These are phyloP conservation scores for Stegophylla sp. DNA, from an alignment of 2,888 invertebrate species.

Conservation along the genomic window DNA sequence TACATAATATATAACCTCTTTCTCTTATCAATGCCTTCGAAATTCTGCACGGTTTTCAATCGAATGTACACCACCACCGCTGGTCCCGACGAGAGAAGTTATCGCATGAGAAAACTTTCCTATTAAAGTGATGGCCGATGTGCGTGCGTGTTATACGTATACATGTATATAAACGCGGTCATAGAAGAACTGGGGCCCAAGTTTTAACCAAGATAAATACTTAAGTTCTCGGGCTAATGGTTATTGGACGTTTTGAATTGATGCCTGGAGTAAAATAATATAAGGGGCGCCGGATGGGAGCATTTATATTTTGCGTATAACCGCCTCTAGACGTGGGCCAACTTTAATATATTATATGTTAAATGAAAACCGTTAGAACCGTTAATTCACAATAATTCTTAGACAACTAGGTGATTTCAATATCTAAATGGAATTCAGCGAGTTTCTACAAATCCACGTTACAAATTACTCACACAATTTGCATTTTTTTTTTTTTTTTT, in stretches of 20 bases:
- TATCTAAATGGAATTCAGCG: no score
- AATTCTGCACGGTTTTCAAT: slow-evolving; percentile 43
- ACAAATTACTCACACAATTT: no score
- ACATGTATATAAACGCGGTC: background rate
- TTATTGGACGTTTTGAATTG: slow-evolving; percentile 40
- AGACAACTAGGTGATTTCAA: no score
- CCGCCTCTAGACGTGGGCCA: background rate
- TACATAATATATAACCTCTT: slow-evolving; percentile 16
- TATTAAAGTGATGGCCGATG: slow-evolving; percentile 29
- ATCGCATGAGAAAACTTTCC: slow-evolving; percentile 48
- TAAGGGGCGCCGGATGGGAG: no score
- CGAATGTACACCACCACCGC: slow-evolving; percentile 18
- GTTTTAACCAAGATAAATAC: slow-evolving; percentile 48
- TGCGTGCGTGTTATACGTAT: background rate
- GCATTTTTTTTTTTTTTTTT: no score
- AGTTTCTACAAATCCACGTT: no score
- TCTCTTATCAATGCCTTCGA: slow-evolving; percentile 19
- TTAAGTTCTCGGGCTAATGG: slow-evolving; percentile 43
- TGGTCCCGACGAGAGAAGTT: slow-evolving; percentile 21
- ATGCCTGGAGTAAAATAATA: background rate
- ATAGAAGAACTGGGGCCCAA: slow-evolving; percentile 31
- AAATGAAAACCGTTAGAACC: no score
- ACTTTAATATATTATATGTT: no score
- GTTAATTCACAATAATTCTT: no score
- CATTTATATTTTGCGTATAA: background rate